phyloP scores from a whole-genome alignment of 1,140 invertebrate genomes.

The Holcopasites calliopsidis region DNA sequence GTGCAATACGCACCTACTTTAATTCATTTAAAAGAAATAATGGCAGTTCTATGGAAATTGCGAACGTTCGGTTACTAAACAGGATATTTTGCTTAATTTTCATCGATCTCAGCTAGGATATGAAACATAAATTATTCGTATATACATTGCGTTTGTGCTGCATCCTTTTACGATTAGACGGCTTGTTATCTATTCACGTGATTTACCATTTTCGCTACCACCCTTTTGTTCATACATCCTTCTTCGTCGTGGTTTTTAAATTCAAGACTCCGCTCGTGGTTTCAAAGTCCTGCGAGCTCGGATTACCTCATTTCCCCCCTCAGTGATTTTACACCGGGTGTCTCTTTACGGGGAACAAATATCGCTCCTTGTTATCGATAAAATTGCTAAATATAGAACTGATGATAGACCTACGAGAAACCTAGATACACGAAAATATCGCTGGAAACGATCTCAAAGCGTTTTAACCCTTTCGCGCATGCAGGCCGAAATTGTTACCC shows the following conservation, averaged over 20 bases:
- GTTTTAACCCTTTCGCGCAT: not conserved
- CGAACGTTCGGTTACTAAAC: too few species aligned
- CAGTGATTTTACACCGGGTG: not conserved
- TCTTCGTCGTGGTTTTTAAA: not conserved
- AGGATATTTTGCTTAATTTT: too few species aligned
- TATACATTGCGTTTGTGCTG: too few species aligned
- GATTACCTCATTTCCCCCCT: slow-evolving; percentile 2
- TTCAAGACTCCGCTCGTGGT: not conserved
- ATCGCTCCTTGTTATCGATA: not conserved
- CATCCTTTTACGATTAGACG: too few species aligned
- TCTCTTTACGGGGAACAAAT: not conserved
- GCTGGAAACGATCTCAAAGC: not conserved
- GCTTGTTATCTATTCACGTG: not conserved
- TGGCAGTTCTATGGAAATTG: too few species aligned
- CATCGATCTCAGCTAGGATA: too few species aligned
- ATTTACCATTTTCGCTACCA: not conserved
- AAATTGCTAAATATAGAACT: not conserved
- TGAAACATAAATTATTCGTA: too few species aligned
- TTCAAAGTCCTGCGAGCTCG: not conserved
- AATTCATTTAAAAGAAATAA: too few species aligned
- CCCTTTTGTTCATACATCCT: not conserved
- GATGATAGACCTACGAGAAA: too few species aligned
- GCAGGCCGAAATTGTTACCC: not conserved
- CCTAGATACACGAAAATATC: not conserved
- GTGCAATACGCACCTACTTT: too few species aligned